Conservation (phyloP, 2,888 invertebrate genomes). For the Hirtodrosophila trivittata region DNA sequence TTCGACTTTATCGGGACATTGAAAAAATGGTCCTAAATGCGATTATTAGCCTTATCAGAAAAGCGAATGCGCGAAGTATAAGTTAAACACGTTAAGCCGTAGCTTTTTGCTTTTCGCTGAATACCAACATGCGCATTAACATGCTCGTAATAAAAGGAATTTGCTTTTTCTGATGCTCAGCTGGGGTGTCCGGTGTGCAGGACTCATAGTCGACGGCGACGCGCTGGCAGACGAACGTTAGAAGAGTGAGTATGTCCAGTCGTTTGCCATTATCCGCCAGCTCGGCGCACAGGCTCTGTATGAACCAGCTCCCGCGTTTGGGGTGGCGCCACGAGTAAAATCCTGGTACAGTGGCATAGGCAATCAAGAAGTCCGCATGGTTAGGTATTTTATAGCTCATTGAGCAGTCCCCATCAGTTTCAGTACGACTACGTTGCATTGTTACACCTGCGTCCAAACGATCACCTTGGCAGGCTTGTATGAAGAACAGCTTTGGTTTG, state of each 20-base stretch:
- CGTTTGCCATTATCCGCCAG: constrained; percentile 89
- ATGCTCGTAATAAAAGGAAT: constrained; percentile 96
- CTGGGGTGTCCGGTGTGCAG: constrained; percentile 90
- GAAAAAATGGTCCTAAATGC: no score
- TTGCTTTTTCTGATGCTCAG: constrained; percentile 96
- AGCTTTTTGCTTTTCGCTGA: constrained; percentile 87
- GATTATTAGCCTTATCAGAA: no score
- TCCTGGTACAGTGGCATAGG: constrained; percentile 96
- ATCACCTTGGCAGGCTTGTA: constrained; percentile 96
- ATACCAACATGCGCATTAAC: constrained; percentile 92
- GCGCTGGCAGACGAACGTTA: constrained; percentile 92
- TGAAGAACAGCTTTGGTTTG: constrained; percentile 90
- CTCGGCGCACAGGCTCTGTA: constrained; percentile 94
- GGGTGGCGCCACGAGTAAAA: constrained; percentile 98
- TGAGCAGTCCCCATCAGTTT: constrained; percentile 88
- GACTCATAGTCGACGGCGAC: constrained; percentile 97
- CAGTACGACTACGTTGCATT: constrained; percentile 85
- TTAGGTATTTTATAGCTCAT: constrained; percentile 93
- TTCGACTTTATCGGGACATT: no score
- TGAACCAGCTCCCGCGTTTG: constrained; percentile 97
- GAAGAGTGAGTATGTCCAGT: constrained; percentile 91
- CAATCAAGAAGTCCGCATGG: constrained; percentile 96
- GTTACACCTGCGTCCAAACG: constrained; percentile 91
- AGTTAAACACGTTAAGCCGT: no score
- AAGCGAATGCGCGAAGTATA: no score